Evolutionary conservation across 2,797 vertebrate genomes (phyloP).

Genomic region (Melanotaenia pygmaea): DNA sequence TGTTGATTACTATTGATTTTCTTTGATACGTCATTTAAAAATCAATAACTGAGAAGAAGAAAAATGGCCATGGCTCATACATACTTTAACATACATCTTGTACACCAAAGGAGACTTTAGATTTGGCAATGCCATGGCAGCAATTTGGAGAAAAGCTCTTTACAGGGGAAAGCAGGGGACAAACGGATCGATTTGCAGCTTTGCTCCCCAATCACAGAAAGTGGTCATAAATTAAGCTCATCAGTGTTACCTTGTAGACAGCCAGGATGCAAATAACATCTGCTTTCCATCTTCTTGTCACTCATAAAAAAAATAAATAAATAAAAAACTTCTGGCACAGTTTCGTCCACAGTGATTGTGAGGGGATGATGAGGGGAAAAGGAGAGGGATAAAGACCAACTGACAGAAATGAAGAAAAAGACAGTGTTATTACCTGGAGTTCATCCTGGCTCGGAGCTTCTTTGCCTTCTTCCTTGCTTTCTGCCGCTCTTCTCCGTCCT

Average conservation of each 20-base stretch:
- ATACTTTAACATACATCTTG: conserved; percentile 91
- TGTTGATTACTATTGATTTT: conserved; percentile 99
- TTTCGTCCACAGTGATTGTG: conserved; percentile 50
- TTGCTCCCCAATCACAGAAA: conserved; percentile 96
- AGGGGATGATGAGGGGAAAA: conserved; percentile 33
- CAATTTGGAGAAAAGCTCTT: conserved; percentile 99
- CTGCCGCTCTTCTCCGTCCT: conserved; percentile 93
- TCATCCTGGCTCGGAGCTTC: conserved; percentile 96
- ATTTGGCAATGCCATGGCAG: conserved; percentile 89
- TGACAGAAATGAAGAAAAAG: neutral
- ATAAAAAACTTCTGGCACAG: conserved; percentile 48
- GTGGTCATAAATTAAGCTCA: conserved; percentile 98
- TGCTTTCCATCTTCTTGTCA: conserved; percentile 81
- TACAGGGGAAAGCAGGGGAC: conserved; percentile 91
- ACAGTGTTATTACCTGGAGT: conserved; percentile 87
- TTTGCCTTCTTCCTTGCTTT: conserved; percentile 95
- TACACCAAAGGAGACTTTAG: conserved; percentile 81
- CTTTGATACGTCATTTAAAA: conserved; percentile 98
- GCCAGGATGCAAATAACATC: conserved; percentile 87
- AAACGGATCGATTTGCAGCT: conserved; percentile 90
- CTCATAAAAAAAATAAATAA: conserved; percentile 59
- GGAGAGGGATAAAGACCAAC: neutral
- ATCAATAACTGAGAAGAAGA: conserved; percentile 91
- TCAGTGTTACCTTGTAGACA: conserved; percentile 89
- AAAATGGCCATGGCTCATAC: conserved; percentile 94